Conservation (phyloP, 2,797 vertebrate species). For the Crax fasciolata region DNA sequence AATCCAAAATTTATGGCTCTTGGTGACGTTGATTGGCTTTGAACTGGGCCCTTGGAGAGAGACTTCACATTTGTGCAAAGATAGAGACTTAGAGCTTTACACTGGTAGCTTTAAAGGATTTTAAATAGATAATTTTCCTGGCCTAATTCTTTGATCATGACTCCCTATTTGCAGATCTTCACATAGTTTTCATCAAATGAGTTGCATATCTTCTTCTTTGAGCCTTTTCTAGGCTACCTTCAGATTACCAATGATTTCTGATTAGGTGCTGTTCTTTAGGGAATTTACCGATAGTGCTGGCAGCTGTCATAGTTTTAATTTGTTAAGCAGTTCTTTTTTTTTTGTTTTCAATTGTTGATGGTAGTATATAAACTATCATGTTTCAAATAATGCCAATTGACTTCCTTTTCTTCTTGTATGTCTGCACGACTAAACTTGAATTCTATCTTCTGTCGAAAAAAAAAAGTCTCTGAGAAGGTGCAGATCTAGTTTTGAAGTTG, state of each 20-base stretch:
- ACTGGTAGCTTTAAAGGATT: slow-evolving; percentile 11
- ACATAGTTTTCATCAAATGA: slow-evolving; percentile 18
- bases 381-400: background rate
- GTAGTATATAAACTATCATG: background rate
- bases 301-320: background rate
- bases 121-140: slow-evolving; percentile 32
- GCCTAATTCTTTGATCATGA: slow-evolving; percentile 27
- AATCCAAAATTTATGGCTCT: background rate
- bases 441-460: too few species aligned
- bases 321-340: background rate
- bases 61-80: slow-evolving; percentile 1
- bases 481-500: background rate
- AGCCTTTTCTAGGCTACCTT: background rate
- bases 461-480: background rate
- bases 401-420: background rate
- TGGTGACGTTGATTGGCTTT: background rate
- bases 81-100: background rate
- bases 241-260: background rate
- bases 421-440: background rate
- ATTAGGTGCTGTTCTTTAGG: background rate
- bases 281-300: background rate
- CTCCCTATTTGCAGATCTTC: slow-evolving; percentile 19
- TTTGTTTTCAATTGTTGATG: background rate
- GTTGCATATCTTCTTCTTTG: background rate
- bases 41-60: background rate